A percentile compares a stretch with the other conserved stretches of the same genome.
These are phyloP conservation scores for Volucella inflata DNA, from an alignment of 2,888 invertebrate species.

Conservation along the genomic window DNA sequence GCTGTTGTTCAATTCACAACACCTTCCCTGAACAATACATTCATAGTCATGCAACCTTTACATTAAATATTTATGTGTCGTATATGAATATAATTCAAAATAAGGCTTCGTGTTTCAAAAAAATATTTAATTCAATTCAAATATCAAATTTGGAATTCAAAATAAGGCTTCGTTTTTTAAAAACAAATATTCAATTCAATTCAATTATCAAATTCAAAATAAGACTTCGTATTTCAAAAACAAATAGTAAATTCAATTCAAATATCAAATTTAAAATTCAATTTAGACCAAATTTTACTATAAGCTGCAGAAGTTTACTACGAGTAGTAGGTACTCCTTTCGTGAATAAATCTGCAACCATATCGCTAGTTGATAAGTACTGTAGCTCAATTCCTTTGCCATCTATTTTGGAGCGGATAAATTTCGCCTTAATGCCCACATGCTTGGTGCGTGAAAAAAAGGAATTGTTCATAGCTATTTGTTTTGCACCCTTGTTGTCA, in stretches of 20 bases:
- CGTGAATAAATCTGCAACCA: not conserved
- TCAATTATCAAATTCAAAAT: no score
- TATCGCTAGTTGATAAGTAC: not conserved
- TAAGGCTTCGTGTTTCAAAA: no score
- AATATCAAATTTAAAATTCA: no score
- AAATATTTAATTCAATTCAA: no score
- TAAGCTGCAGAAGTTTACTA: not conserved
- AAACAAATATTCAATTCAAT: no score
- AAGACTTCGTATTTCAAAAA: no score
- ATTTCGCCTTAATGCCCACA: not conserved
- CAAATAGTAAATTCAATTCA: no score
- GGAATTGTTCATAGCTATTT: not conserved
- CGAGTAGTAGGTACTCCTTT: not conserved
- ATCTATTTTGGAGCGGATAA: not conserved
- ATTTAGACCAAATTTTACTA: not conserved
- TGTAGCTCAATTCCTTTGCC: not conserved
- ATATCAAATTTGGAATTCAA: no score
- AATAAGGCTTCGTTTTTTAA: no score
- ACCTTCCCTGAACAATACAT: constrained; percentile 1
- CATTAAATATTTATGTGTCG: no score
- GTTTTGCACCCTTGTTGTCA: no score
- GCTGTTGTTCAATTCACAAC: not conserved
- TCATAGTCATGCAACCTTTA: not conserved
- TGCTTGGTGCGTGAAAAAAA: not conserved
- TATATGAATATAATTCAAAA: no score